Conservation (phyloP, 2,888 invertebrate species). For the Stenichneumon culpator region DNA sequence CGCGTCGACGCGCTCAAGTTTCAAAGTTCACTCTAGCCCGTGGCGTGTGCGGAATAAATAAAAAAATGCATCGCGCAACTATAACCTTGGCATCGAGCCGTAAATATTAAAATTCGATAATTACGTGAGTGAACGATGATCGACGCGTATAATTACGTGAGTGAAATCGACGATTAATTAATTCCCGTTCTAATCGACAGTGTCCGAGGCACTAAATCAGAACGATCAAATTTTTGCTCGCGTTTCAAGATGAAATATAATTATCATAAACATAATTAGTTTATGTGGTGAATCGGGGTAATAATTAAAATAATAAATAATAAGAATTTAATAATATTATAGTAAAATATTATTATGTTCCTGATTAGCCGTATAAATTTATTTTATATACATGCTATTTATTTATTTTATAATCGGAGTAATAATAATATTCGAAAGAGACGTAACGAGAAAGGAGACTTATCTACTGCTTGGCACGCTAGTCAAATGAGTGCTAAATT, state of each 20-base stretch:
- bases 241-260: neutral
- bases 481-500: too few species aligned
- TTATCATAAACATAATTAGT: neutral
- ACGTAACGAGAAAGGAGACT: too few species aligned
- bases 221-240: conserved; percentile 4
- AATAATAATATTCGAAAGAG: too few species aligned
- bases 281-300: neutral
- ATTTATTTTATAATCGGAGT: too few species aligned
- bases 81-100: conserved; percentile 44
- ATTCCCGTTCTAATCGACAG: neutral
- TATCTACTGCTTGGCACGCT: too few species aligned
- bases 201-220: neutral
- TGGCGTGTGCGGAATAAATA: neutral
- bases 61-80: neutral
- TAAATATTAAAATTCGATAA: conserved; percentile 16
- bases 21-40: conserved; percentile 17
- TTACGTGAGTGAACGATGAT: conserved; percentile 6
- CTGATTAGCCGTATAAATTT: too few species aligned
- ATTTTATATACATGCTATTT: too few species aligned
- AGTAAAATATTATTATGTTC: too few species aligned
- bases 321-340: too few species aligned
- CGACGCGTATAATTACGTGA: too few species aligned
- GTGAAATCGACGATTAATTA: conserved; percentile 26
- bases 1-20: neutral
- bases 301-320: neutral